A percentile compares a stretch with the other conserved stretches of the same genome.
These are phyloP conservation scores for Mormyrus iriodes DNA, from an alignment of 2,113 vertebrate species.

Conservation along the genomic window DNA sequence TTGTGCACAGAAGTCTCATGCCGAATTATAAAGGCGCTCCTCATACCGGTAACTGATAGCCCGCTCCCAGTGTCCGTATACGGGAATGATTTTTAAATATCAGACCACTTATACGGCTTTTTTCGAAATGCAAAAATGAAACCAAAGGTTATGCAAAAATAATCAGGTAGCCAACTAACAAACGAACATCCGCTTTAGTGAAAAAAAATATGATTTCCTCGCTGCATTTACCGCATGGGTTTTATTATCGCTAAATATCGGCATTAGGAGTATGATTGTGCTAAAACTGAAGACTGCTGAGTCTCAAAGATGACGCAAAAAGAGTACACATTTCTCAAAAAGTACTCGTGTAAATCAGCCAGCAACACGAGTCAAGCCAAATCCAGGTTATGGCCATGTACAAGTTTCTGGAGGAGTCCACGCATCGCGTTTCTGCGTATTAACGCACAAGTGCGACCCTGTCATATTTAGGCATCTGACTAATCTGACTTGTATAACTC, in stretches of 20 bases:
- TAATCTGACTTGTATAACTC: not conserved
- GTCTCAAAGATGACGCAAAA: not conserved
- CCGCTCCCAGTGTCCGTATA: not conserved
- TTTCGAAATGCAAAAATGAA: not conserved
- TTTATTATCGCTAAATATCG: not conserved
- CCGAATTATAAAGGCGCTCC: not conserved
- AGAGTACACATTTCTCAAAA: not conserved
- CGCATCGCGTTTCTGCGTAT: not conserved
- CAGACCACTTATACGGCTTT: not conserved
- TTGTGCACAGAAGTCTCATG: not conserved
- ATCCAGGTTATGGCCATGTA: not conserved
- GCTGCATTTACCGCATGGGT: not conserved
- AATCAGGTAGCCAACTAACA: not conserved
- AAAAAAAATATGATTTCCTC: not conserved
- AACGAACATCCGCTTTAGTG: not conserved
- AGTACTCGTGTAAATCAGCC: not conserved
- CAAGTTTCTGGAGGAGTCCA: not conserved
- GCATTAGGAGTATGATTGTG: not conserved
- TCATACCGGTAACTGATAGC: not conserved
- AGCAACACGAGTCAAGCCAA: not conserved
- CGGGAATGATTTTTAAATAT: not conserved
- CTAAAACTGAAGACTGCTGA: not conserved
- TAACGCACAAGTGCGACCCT: not conserved
- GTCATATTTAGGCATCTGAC: not conserved
- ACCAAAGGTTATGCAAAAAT: not conserved